A percentile compares a stretch with the other conserved stretches of the same genome.
These are phyloP conservation scores for Karalla daura DNA, from an alignment of 2,797 vertebrate genomes.

Conservation along the genomic window DNA sequence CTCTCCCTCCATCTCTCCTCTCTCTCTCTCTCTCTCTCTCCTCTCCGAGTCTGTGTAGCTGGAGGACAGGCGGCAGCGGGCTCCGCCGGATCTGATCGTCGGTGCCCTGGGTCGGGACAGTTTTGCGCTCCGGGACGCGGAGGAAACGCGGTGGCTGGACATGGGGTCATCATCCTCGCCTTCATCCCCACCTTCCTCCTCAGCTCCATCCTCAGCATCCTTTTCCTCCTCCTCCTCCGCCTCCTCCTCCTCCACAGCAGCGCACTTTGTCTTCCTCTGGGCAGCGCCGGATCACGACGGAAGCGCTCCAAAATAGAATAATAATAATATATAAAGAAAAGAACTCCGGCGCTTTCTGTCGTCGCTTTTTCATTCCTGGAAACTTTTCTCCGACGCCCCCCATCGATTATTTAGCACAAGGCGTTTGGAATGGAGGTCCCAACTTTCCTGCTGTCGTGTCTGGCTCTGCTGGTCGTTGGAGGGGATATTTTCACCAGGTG, in stretches of 20 bases:
- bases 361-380: conserved; percentile 32
- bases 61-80: conserved; percentile 47
- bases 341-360: conserved; percentile 37
- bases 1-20: conserved; percentile 9
- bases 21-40: conserved; percentile 3
- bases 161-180: conserved; percentile 67
- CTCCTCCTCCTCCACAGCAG: conserved; percentile 30
- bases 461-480: conserved; percentile 85
- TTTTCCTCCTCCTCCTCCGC: too few species aligned
- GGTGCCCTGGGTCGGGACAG: conserved; percentile 39
- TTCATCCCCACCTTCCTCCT: conserved; percentile 9
- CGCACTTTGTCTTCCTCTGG: conserved; percentile 65
- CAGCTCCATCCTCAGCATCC: conserved; percentile 11
- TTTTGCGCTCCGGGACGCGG: conserved; percentile 53
- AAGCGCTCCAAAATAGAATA: conserved; percentile 63
- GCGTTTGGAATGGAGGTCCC: conserved; percentile 84
- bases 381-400: conserved; percentile 28
- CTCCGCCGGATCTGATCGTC: conserved; percentile 39
- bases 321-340: too few species aligned
- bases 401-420: conserved; percentile 3
- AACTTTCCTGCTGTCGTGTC: conserved; percentile 82
- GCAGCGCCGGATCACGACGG: conserved; percentile 65
- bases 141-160: conserved; percentile 45
- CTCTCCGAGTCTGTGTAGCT: conserved; percentile 27
- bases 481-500: conserved; percentile 89